Conservation (phyloP, 1,140 invertebrate genomes). For the Streblospio benedicti region DNA sequence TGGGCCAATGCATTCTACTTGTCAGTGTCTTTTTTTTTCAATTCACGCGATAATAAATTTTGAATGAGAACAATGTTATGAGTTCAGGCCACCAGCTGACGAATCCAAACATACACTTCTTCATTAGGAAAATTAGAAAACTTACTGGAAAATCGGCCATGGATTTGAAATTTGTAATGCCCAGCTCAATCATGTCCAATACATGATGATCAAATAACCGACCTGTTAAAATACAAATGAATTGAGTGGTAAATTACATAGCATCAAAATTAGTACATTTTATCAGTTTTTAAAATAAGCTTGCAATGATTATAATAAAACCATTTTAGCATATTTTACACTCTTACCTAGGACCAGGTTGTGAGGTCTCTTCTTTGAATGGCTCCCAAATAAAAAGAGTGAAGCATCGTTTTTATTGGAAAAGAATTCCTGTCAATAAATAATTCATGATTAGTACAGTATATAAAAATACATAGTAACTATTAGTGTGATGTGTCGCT, state of each 20-base stretch:
- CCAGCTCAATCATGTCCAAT: slow-evolving; percentile 93
- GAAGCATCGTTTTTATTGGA: slow-evolving; percentile 77
- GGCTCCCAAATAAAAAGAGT: slow-evolving; percentile 78
- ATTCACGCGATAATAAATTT: too few species aligned
- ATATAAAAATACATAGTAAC: neutral
- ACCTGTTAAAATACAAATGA: slow-evolving; percentile 44
- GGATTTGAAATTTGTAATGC: slow-evolving; percentile 70
- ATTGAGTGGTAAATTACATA: too few species aligned
- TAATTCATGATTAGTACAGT: slow-evolving; percentile 33
- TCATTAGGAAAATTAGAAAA: too few species aligned
- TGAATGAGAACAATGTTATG: too few species aligned
- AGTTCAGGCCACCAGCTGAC: too few species aligned
- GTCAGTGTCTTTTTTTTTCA: too few species aligned
- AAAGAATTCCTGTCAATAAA: slow-evolving; percentile 66
- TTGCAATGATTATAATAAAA: slow-evolving; percentile 4
- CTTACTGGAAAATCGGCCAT: slow-evolving; percentile 66
- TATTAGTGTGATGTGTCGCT: slow-evolving; percentile 1
- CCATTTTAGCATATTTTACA: neutral
- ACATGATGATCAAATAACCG: slow-evolving; percentile 81
- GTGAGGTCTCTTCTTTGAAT: slow-evolving; percentile 81
- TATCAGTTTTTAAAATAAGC: too few species aligned
- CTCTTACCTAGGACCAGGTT: slow-evolving; percentile 73
- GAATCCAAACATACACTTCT: too few species aligned
- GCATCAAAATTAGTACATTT: too few species aligned
- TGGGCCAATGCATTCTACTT: too few species aligned